Percentiles rank a stretch among this genome's conserved stretches.
Conservation (phyloP, 30 jellyfish, hydroid and myxozoan genomes). For the Aurelia aurita complex sp. Pacific region DNA sequence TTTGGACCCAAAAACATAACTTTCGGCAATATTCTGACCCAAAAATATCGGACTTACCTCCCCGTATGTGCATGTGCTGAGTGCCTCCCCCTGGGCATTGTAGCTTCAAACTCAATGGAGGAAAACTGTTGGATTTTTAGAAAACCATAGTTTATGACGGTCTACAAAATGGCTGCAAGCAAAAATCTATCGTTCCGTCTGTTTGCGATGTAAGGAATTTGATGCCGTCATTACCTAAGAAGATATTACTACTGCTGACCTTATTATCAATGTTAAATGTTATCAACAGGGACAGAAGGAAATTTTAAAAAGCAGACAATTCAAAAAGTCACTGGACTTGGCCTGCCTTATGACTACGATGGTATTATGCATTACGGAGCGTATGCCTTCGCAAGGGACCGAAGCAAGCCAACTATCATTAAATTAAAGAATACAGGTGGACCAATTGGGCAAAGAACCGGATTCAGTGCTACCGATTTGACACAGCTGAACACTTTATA, state of each 20-base stretch:
- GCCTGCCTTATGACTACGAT: slow-evolving; percentile 62
- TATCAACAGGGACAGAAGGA: slow-evolving; percentile 11
- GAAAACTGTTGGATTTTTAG: too few species aligned
- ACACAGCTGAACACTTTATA: slow-evolving; percentile 39
- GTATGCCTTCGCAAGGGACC: slow-evolving; percentile 45
- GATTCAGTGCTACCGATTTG: slow-evolving; percentile 44
- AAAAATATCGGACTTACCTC: too few species aligned
- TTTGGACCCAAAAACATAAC: too few species aligned
- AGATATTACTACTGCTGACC: not conserved
- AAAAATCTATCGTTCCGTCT: too few species aligned
- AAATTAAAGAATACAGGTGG: slow-evolving; percentile 12
- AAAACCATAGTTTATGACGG: too few species aligned
- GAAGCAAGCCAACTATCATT: slow-evolving; percentile 37
- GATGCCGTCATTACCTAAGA: too few species aligned
- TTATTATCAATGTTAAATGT: not conserved
- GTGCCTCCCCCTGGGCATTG: too few species aligned
- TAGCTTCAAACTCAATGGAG: too few species aligned
- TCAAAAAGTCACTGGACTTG: slow-evolving; percentile 15
- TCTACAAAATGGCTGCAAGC: too few species aligned
- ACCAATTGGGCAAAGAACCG: slow-evolving; percentile 46
- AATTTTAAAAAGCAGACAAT: slow-evolving; percentile 14
- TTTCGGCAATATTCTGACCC: too few species aligned
- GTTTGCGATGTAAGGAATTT: too few species aligned
- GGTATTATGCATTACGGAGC: slow-evolving; percentile 70
- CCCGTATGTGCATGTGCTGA: too few species aligned